A percentile compares a stretch with the other conserved stretches of the same genome.
phyloP scores from a whole-genome alignment of 2,797 vertebrate genomes.

The Galago senegalensis region DNA sequence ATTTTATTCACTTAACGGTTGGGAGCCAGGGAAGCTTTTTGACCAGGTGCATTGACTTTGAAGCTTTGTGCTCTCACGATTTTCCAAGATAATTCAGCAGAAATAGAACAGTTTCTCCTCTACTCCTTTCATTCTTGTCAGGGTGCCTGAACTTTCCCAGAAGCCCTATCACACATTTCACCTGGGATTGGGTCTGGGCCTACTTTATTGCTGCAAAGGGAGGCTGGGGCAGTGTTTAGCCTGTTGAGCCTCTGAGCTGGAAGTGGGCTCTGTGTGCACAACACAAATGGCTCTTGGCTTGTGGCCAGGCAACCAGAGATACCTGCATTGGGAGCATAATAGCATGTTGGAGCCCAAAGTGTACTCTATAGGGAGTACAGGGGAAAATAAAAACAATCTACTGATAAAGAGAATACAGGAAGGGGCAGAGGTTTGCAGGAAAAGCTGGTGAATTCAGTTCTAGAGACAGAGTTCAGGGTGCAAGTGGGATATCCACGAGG shows the following conservation, averaged over 20 bases:
- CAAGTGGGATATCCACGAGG: background rate
- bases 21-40: background rate
- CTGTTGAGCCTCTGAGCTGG: background rate
- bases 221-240: background rate
- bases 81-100: background rate
- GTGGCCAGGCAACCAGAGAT: background rate
- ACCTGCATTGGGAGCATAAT: no score
- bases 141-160: background rate
- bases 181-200: background rate
- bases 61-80: background rate
- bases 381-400: background rate
- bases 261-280: background rate
- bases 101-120: background rate
- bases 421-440: background rate
- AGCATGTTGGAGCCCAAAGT: background rate
- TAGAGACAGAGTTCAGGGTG: background rate
- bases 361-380: background rate
- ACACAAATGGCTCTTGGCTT: background rate
- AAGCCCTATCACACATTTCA: background rate
- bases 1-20: background rate
- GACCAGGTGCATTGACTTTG: background rate
- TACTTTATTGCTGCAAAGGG: background rate
- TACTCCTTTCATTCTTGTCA: background rate
- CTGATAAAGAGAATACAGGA: background rate
- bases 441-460: background rate